A percentile compares a stretch with the other conserved stretches of the same genome.
These are phyloP conservation scores for Dissostichus mawsoni DNA, from an alignment of 2,113 vertebrate genomes.

Conservation along the genomic window DNA sequence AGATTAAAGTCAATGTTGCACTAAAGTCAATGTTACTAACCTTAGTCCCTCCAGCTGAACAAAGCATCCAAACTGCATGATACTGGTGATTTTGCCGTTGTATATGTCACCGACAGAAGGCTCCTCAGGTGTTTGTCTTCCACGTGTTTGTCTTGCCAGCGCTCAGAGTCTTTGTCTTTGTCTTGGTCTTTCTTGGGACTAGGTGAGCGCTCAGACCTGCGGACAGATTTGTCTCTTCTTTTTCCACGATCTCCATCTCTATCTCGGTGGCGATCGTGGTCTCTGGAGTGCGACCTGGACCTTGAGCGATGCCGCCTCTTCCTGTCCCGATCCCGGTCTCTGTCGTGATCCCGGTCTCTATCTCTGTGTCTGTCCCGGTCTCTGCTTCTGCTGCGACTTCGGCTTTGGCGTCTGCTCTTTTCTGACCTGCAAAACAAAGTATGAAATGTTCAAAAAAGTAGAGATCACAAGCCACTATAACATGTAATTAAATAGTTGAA, in stretches of 20 bases:
- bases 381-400: conserved; percentile 87
- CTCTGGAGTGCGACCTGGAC: conserved; percentile 89
- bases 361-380: conserved; percentile 81
- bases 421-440: conserved; percentile 65
- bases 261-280: conserved; percentile 81
- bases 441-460: neutral
- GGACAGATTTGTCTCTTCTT: conserved; percentile 69
- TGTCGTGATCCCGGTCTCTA: conserved; percentile 65
- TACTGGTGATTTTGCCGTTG: conserved; percentile 97
- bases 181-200: conserved; percentile 86
- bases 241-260: conserved; percentile 79
- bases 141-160: conserved; percentile 95
- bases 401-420: conserved; percentile 78
- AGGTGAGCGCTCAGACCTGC: conserved; percentile 85
- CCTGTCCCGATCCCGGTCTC: conserved; percentile 80
- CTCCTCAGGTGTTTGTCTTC: conserved; percentile 95
- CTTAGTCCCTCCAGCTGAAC: conserved; percentile 97
- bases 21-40: conserved; percentile 71
- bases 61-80: conserved; percentile 99
- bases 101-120: conserved; percentile 97
- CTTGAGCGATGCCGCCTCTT: conserved; percentile 85
- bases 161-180: conserved; percentile 81
- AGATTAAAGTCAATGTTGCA: neutral
- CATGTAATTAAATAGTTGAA: neutral
- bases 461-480: neutral